phyloP scores from a whole-genome alignment of 2,888 invertebrate species.

The Patella ulyssiponensis region DNA sequence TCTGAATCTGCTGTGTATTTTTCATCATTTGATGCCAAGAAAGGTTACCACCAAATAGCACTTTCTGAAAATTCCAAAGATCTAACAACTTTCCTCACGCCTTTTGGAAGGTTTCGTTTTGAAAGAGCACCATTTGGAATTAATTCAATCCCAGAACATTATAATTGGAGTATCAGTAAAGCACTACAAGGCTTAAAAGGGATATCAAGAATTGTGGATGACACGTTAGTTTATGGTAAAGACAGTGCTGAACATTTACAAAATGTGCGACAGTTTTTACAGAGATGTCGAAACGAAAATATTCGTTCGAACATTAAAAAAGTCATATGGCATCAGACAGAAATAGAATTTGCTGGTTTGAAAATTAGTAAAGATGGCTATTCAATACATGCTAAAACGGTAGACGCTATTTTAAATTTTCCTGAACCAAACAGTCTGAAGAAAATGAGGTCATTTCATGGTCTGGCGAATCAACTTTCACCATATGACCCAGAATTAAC shows the following conservation, averaged over 20 bases:
- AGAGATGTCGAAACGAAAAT: not conserved
- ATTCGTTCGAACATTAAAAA: not conserved
- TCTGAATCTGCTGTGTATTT: not conserved
- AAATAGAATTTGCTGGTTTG: not conserved
- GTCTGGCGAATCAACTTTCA: not conserved
- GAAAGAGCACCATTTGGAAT: conserved; percentile 4
- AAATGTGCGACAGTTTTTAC: not conserved
- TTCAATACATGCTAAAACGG: not conserved
- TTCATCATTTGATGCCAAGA: not conserved
- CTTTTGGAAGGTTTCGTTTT: not conserved
- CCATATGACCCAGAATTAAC: not conserved
- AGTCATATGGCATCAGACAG: too few species aligned
- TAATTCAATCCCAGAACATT: not conserved
- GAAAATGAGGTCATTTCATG: conserved; percentile 9
- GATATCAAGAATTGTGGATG: not conserved
- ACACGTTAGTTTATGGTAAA: not conserved
- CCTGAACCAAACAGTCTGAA: not conserved
- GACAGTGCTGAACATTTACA: not conserved
- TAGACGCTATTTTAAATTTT: not conserved
- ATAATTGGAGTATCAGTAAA: not conserved
- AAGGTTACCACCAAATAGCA: not conserved
- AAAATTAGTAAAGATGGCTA: not conserved
- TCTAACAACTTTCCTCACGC: not conserved
- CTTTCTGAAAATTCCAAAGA: not conserved
- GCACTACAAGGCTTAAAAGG: not conserved